A percentile compares a stretch with the other conserved stretches of the same genome.
These are phyloP conservation scores for Spodoptera exigua DNA, from an alignment of 2,888 invertebrate genomes.

Conservation along the genomic window DNA sequence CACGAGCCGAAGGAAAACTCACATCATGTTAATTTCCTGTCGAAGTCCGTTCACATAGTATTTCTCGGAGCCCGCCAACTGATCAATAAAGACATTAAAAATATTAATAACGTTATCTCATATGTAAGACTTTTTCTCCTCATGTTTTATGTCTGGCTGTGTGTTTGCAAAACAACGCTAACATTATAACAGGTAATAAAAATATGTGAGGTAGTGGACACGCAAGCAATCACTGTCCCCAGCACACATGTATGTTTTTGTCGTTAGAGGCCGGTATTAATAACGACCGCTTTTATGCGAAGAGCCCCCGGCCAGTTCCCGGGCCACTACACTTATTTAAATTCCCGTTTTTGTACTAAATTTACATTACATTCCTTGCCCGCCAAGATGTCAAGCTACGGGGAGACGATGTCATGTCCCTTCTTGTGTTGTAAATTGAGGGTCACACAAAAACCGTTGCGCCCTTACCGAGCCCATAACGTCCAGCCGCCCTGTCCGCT, in stretches of 20 bases:
- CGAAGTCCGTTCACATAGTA: slow-evolving; percentile 62
- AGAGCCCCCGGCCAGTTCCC: slow-evolving; percentile 72
- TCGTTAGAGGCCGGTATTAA: slow-evolving; percentile 77
- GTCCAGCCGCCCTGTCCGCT: slow-evolving; percentile 83
- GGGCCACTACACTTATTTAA: slow-evolving; percentile 86
- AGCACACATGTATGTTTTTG: slow-evolving; percentile 71
- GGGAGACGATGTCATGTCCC: slow-evolving; percentile 77
- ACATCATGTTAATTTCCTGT: slow-evolving; percentile 87
- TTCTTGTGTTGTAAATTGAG: slow-evolving; percentile 87
- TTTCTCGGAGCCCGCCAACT: slow-evolving; percentile 49
- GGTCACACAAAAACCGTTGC: slow-evolving; percentile 89
- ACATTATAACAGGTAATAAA: slow-evolving; percentile 33
- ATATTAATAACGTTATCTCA: slow-evolving; percentile 44
- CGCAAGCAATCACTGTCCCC: slow-evolving; percentile 57
- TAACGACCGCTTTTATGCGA: slow-evolving; percentile 82
- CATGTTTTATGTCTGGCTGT: slow-evolving; percentile 13
- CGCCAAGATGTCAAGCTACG: slow-evolving; percentile 82
- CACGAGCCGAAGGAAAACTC: slow-evolving; percentile 80
- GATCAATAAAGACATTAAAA: slow-evolving; percentile 52
- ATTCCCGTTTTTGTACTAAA: slow-evolving; percentile 87
- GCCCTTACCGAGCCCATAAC: slow-evolving; percentile 82
- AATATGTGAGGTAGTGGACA: slow-evolving; percentile 39
- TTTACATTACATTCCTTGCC: slow-evolving; percentile 86
- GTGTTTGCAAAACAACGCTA: slow-evolving; percentile 34
- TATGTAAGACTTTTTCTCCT: slow-evolving; percentile 17